Conservation (phyloP, 2,113 vertebrate genomes). For the Actenoides hombroni region DNA sequence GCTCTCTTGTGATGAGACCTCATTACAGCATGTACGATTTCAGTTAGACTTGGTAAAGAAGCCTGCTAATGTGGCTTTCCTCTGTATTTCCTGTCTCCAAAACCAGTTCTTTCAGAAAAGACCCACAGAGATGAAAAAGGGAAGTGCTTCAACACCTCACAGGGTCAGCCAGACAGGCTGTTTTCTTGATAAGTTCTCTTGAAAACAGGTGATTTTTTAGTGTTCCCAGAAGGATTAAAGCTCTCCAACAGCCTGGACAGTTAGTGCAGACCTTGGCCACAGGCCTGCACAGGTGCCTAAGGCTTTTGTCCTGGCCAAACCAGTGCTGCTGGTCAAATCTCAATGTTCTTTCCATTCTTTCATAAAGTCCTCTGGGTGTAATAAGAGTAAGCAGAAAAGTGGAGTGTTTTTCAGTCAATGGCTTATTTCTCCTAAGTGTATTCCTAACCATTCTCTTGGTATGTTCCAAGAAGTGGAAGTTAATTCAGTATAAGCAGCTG, state of each 20-base stretch:
- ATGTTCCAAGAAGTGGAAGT: neutral
- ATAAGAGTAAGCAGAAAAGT: neutral
- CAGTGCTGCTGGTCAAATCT: neutral
- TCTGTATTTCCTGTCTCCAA: neutral
- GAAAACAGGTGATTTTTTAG: neutral
- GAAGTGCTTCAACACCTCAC: neutral
- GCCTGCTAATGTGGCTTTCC: neutral
- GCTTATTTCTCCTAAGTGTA: neutral
- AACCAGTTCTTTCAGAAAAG: neutral
- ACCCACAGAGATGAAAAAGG: neutral
- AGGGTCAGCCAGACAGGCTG: neutral
- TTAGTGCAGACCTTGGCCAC: neutral
- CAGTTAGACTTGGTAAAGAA: neutral
- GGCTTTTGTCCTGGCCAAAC: neutral
- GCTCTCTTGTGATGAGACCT: neutral
- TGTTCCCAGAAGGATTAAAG: neutral
- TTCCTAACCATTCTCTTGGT: neutral
- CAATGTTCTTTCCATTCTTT: neutral
- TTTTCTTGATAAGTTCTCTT: neutral
- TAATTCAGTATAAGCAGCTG: neutral
- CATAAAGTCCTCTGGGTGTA: neutral
- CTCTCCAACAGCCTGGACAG: neutral
- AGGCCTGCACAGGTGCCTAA: neutral
- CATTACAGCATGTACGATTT: neutral
- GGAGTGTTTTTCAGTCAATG: accelerated